phyloP scores from a whole-genome alignment of 2,888 invertebrate genomes.

The Eubasilissa splendida region DNA sequence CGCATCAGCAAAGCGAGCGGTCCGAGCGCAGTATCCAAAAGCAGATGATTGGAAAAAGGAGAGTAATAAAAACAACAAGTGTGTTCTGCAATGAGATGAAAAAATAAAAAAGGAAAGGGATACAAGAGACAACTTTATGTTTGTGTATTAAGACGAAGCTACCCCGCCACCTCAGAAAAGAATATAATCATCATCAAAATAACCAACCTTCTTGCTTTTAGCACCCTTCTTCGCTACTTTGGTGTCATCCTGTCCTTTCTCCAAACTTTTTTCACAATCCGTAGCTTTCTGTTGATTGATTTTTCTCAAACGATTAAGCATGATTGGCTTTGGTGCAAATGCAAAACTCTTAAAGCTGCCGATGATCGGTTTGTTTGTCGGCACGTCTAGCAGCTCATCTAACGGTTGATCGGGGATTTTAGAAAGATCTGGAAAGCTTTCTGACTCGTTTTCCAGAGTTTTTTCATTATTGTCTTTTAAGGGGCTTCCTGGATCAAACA shows the following conservation, averaged over 20 bases:
- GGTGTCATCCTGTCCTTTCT: neutral
- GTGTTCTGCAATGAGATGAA: too few species aligned
- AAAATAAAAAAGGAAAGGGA: too few species aligned
- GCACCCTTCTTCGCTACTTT: slow-evolving; percentile 63
- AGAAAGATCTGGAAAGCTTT: neutral
- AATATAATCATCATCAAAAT: slow-evolving; percentile 1
- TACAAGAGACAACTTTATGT: too few species aligned
- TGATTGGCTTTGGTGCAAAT: slow-evolving; percentile 68
- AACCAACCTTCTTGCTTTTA: slow-evolving; percentile 59
- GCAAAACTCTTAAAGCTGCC: slow-evolving; percentile 72
- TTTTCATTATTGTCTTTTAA: slow-evolving; percentile 62
- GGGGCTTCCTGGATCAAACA: slow-evolving; percentile 67
- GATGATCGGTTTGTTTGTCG: slow-evolving; percentile 60
- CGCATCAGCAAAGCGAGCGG: too few species aligned
- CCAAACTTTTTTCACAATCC: neutral
- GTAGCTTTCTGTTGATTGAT: slow-evolving; percentile 30
- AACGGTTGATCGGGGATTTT: slow-evolving; percentile 54
- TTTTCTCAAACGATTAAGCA: slow-evolving; percentile 69
- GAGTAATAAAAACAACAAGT: too few species aligned
- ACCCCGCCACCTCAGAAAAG: neutral
- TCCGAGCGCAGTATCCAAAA: too few species aligned
- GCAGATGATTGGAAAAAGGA: too few species aligned
- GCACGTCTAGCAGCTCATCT: slow-evolving; percentile 61
- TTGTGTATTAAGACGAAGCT: neutral
- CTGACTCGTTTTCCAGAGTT: slow-evolving; percentile 63